These are phyloP conservation scores for Micronisus gabar DNA, from an alignment of 2,113 vertebrate species.

Conservation along the genomic window DNA sequence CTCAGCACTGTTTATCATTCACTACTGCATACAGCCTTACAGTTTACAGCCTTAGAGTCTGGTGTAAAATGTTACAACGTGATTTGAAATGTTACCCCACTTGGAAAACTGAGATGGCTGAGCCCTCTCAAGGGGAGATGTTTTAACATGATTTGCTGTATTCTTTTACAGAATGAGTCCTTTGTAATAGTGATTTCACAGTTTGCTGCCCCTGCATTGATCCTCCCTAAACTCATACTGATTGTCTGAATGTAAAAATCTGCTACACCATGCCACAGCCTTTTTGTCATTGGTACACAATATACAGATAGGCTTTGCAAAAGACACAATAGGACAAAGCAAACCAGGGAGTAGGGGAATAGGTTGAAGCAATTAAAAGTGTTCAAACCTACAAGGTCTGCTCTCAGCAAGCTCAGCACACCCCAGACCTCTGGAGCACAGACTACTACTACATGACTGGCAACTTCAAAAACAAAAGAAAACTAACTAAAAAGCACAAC, in stretches of 20 bases:
- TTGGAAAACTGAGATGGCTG: neutral
- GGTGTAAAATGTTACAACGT: neutral
- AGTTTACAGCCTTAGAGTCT: neutral
- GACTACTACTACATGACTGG: neutral
- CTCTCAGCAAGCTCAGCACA: neutral
- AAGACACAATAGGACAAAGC: neutral
- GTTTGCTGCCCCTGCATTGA: neutral
- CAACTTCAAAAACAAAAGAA: neutral
- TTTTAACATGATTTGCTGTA: neutral
- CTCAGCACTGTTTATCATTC: neutral
- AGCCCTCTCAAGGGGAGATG: neutral
- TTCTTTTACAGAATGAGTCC: neutral
- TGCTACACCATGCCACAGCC: neutral
- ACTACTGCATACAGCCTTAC: neutral
- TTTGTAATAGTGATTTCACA: conserved; percentile 11
- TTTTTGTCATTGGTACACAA: neutral
- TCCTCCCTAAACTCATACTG: neutral
- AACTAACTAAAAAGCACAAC: neutral
- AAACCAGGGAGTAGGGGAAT: neutral
- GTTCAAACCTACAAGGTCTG: neutral
- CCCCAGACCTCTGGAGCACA: neutral
- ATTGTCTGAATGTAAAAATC: neutral
- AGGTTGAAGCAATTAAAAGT: neutral
- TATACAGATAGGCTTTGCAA: neutral
- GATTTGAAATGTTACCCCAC: neutral